Conservation (phyloP, 2,113 vertebrate species). For the Antechinus stuartii region DNA sequence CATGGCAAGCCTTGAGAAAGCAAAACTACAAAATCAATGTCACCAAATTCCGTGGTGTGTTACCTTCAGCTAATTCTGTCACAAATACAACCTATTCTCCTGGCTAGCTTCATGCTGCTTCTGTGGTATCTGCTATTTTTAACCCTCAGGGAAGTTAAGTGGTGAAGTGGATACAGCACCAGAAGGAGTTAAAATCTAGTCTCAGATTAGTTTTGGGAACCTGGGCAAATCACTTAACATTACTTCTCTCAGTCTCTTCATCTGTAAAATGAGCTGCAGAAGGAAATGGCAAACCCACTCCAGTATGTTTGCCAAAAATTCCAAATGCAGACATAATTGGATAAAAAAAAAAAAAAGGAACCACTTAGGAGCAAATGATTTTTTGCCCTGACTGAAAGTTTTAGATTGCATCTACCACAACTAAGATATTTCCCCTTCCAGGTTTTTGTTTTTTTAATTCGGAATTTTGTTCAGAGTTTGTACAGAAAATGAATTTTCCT, state of each 20-base stretch:
- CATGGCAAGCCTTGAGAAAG: background rate
- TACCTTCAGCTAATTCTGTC: background rate
- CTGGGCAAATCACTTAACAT: background rate
- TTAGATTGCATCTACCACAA: background rate
- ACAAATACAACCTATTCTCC: background rate
- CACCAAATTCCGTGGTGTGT: background rate
- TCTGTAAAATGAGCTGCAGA: background rate
- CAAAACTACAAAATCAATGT: background rate
- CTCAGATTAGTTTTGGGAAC: background rate
- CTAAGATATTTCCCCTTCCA: background rate
- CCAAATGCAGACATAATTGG: too few species aligned
- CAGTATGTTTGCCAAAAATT: background rate
- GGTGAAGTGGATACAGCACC: background rate
- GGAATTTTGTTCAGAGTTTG: conserved; percentile 10
- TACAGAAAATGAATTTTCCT: background rate
- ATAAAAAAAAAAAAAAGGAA: too few species aligned
- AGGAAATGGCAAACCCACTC: background rate
- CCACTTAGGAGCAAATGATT: background rate
- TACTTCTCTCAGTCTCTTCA: background rate
- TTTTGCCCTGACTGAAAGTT: background rate
- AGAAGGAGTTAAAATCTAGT: background rate
- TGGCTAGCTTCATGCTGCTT: background rate
- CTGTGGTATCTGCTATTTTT: background rate
- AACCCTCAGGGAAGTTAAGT: background rate
- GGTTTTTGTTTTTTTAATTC: background rate